Conservation (phyloP, 2,113 vertebrate species). For the Lanius collurio region DNA sequence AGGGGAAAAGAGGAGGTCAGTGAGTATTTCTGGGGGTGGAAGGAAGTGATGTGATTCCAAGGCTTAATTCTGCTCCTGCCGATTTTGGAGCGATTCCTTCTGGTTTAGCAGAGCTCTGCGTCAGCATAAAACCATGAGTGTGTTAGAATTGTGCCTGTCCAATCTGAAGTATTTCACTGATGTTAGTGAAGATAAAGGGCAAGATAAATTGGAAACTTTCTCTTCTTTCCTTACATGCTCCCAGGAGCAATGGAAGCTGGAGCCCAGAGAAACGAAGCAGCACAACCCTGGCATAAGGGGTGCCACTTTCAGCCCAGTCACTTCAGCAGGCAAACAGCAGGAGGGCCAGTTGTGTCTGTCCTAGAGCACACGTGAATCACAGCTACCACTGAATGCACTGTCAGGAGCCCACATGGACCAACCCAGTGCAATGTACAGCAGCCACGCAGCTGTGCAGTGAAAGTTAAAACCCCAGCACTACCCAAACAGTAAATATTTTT, state of each 20-base stretch:
- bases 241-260: neutral
- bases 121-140: neutral
- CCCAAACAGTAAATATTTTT: neutral
- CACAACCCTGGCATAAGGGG: neutral
- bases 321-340: neutral
- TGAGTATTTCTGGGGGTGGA: conserved; percentile 30
- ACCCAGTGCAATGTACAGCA: neutral
- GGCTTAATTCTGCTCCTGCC: neutral
- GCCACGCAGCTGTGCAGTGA: neutral
- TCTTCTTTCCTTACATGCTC: neutral
- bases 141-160: neutral
- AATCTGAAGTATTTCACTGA: neutral
- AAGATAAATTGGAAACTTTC: neutral
- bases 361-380: neutral
- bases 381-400: neutral
- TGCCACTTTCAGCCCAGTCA: neutral
- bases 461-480: neutral
- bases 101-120: neutral
- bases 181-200: neutral
- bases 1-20: neutral
- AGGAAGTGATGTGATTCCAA: conserved; percentile 30
- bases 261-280: neutral
- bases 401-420: neutral
- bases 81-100: neutral
- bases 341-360: neutral